A percentile compares a stretch with the other conserved stretches of the same genome.
These are phyloP conservation scores for Solenopsis invicta DNA, from an alignment of 1,140 invertebrate genomes.

Conservation along the genomic window DNA sequence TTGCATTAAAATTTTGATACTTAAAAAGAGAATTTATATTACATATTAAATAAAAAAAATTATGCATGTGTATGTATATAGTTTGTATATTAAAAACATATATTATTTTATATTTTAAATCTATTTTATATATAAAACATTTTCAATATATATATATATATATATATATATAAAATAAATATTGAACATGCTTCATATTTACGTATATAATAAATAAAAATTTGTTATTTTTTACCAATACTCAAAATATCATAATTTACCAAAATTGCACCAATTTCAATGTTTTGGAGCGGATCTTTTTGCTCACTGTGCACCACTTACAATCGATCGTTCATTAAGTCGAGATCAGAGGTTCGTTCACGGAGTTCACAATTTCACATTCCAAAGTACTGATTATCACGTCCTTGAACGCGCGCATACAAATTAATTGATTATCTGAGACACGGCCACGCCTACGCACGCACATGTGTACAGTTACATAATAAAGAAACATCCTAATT, in stretches of 20 bases:
- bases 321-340: slow-evolving; percentile 1
- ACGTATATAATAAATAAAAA: slow-evolving; percentile 8
- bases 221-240: background rate
- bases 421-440: slow-evolving; percentile 62
- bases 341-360: slow-evolving; percentile 22
- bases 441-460: slow-evolving; percentile 24
- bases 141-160: background rate
- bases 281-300: background rate
- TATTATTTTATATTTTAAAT: too few species aligned
- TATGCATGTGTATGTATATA: background rate
- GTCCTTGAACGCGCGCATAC: slow-evolving; percentile 45
- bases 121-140: too few species aligned
- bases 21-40: slow-evolving; percentile 17
- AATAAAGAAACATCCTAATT: slow-evolving; percentile 75
- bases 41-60: slow-evolving; percentile 17
- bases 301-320: slow-evolving; percentile 4
- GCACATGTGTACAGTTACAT: slow-evolving; percentile 71
- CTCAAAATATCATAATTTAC: background rate
- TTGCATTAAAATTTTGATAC: background rate
- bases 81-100: background rate
- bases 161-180: background rate
- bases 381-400: slow-evolving; percentile 20
- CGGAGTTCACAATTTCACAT: background rate
- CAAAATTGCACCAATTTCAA: slow-evolving; percentile 35
- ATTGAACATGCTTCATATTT: background rate